Base-by-base conservation (phyloP, 2,888 invertebrate genomes). In the Archips crataeganus region DNA sequence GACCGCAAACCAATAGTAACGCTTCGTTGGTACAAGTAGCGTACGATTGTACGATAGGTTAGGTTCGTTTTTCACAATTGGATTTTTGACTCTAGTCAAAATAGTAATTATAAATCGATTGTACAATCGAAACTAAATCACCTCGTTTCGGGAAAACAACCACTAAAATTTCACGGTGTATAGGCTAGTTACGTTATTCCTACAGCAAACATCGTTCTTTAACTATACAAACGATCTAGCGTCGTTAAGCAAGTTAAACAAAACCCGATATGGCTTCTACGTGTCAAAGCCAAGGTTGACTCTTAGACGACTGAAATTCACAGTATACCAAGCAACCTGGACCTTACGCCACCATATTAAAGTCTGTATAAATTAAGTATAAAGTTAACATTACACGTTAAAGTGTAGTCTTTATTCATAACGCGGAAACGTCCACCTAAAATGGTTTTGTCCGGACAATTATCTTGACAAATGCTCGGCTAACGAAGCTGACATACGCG, bases 401-500 rank as follows among this genome's bases (percentile, higher is more conserved):
- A 71, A 68, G 59, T 59, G 71, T 75, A 69, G 54, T 54, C 63
- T 72, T 79, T 84, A 82, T 85, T 86, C 84, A 85, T 86, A 84
- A 88, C 84, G 86, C 88, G 89, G 88, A 91, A 90, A 89, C 83
- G 87, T 89, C 88, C 84, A 82, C 84, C 83, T 85, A 83, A 87
- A 90, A 89, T 86, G 88, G 88, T 81, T 82, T 75, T 78, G 85
- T 87, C 87, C 84, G 83, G 85, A 88, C 90, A 90, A 91, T 91
- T 91, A 90, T 90, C 89, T 90, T 90, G 90, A 92, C 92, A 91
- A 93, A 93, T 92, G 89, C 87, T 86, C 84, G 78, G 83, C 91
- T 92, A 92, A 91, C 89, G 92, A 92, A 91, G 86, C 79, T 85
- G 87, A 86, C 86, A 82, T 80, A 81, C 83, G 82, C 84, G 0